Evolutionary conservation across 1,140 invertebrate species (phyloP).

Genomic region (Diorhabda sublineata): DNA sequence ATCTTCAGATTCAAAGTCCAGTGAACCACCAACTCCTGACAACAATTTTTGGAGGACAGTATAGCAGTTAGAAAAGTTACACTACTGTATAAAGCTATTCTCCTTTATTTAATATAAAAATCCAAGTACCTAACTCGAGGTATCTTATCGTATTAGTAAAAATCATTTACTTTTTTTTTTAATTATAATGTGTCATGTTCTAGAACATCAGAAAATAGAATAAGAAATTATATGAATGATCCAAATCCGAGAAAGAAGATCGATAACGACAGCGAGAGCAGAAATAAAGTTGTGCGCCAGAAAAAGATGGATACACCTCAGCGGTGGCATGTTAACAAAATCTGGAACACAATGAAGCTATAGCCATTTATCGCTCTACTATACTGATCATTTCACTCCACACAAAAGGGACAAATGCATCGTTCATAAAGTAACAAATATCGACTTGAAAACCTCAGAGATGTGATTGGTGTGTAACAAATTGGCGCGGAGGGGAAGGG

Average conservation of each 20-base stretch:
- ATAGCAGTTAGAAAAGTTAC: no score
- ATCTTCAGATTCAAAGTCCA: no score
- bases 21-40: no score
- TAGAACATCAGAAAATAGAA: not conserved
- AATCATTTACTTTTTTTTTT: no score
- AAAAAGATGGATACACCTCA: slow-evolving; percentile 7
- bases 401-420: slow-evolving; percentile 36
- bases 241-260: slow-evolving; percentile 4
- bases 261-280: not conserved
- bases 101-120: no score
- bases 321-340: slow-evolving; percentile 25
- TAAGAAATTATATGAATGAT: slow-evolving; percentile 7
- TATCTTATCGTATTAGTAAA: no score
- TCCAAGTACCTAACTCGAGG: no score
- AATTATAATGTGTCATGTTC: no score
- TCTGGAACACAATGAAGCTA: slow-evolving; percentile 25
- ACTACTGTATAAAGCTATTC: no score
- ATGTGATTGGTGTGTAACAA: slow-evolving; percentile 38
- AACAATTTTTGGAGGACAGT: no score
- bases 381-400: slow-evolving; percentile 29
- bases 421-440: slow-evolving; percentile 40
- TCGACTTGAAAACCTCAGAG: slow-evolving; percentile 41
- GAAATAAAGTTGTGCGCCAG: not conserved
- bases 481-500: slow-evolving; percentile 33
- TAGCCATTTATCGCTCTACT: slow-evolving; percentile 29